Evolutionary conservation across 2,888 invertebrate genomes (phyloP).

Genomic region (Callyntrura guangdongensis): DNA sequence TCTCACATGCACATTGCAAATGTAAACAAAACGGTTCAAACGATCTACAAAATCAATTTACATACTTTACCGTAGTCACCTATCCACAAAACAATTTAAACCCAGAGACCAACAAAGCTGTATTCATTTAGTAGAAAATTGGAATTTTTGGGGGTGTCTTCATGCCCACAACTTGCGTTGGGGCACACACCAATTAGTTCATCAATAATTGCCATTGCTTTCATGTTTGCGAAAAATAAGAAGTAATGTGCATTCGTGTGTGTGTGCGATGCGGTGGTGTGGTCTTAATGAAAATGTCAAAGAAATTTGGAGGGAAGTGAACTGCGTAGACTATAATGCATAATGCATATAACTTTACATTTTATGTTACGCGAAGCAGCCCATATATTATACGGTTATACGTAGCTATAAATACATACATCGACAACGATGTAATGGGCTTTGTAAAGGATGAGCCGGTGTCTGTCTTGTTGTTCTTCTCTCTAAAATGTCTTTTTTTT

Average conservation of each 20-base stretch:
- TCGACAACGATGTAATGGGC: constrained; percentile 48
- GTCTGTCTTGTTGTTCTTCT: constrained; percentile 36
- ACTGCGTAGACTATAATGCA: constrained; percentile 11
- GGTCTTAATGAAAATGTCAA: constrained; percentile 65
- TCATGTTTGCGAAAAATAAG: background rate
- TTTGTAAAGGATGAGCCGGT: constrained; percentile 64
- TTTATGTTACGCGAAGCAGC: background rate
- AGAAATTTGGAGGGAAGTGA: constrained; percentile 76
- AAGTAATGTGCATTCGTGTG: constrained; percentile 5
- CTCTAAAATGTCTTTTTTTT: constrained; percentile 55
- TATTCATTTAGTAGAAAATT: constrained; percentile 12
- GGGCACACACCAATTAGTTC: constrained; percentile 56
- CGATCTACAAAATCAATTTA: constrained; percentile 67
- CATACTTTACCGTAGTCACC: constrained; percentile 60
- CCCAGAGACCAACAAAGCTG: background rate
- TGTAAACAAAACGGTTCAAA: constrained; percentile 61
- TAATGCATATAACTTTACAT: background rate
- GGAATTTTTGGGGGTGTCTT: constrained; percentile 36
- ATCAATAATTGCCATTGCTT: constrained; percentile 48
- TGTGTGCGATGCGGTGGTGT: background rate
- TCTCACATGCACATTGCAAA: constrained; percentile 57
- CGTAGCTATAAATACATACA: constrained; percentile 17
- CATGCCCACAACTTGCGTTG: background rate
- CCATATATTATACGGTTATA: constrained; percentile 22
- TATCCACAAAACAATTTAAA: constrained; percentile 8